Conservation (phyloP, 2,888 invertebrate species). For the Galeopsomyia nigrocyanea region DNA sequence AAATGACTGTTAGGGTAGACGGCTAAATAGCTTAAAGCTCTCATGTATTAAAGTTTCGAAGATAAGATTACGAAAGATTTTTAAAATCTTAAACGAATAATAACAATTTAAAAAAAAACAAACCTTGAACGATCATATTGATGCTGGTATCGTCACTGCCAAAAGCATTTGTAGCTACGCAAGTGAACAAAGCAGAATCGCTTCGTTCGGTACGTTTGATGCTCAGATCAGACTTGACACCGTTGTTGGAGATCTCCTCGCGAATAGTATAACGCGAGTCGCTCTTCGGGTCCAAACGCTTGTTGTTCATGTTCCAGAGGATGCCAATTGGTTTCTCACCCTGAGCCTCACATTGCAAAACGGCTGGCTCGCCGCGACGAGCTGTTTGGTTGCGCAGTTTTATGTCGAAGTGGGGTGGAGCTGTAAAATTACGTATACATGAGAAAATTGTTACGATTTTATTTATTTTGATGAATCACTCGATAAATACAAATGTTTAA, state of each 20-base stretch:
- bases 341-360: conserved; percentile 91
- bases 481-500: too few relatives aligned
- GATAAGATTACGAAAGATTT: too few relatives aligned
- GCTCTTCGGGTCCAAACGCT: conserved; percentile 89
- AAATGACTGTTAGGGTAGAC: too few relatives aligned
- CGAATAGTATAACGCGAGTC: conserved; percentile 89
- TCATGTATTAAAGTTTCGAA: too few relatives aligned
- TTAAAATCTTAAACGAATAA: background rate
- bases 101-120: conserved; percentile 37
- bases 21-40: too few relatives aligned
- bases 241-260: conserved; percentile 89
- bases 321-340: conserved; percentile 96
- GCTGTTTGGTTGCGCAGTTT: conserved; percentile 93
- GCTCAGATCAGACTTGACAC: conserved; percentile 89
- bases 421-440: conserved; percentile 69
- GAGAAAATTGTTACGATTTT: background rate
- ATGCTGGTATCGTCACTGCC: conserved; percentile 96
- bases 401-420: conserved; percentile 93
- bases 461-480: too few relatives aligned
- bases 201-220: conserved; percentile 90
- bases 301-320: conserved; percentile 95
- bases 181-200: conserved; percentile 91
- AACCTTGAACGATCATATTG: conserved; percentile 93
- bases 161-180: conserved; percentile 93
- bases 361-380: conserved; percentile 90